Evolutionary conservation across 2,888 invertebrate species (phyloP), one percentile per base, ranked within the genome.

Genomic region (Aquatica leii): DNA sequence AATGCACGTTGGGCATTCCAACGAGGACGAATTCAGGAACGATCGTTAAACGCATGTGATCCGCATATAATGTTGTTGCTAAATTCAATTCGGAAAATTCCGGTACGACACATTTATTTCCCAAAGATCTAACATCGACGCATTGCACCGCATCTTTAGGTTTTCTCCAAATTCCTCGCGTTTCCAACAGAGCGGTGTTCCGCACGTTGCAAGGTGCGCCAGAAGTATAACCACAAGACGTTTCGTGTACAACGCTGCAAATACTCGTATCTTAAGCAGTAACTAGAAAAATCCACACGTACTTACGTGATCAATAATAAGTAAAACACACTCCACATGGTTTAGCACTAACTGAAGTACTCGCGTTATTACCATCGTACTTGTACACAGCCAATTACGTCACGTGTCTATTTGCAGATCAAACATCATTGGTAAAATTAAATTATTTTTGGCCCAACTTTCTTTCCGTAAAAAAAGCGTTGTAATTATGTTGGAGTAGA

Each of bases 151-250:
- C 54, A 21, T 69, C 68, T 35, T 35, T 60, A 43, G 62, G 76
- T n/a, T 52, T 18, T 66, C 57, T 69, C 55, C 65, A 62, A n/a
- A 68, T 54, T 4, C 65, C 64, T 11, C 59, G 66, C 11, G 71
- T 66, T 57, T 71, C 70, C 59, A 78, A 57, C 50, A 72, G 72
- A 51, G 76, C 77, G 5, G 79, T 80, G 66, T 80, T 80, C 6
- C 74, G 71, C 17, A 67, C 68, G 66, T 70, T 75, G 68, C 80
- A 80, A 50, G 79, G 77, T 52, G 76, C 76, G 2, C 79, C 79
- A 50, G 71, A 71, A 11, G 70, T 62, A 56, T 77, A 69, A 57
- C 58, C 50, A n/a, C 50, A 17, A 5, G 48, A 20, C 3, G 17
- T 37, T 12, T 52, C 46, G n/a, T 56, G 43, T 31, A 21, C 8